phyloP scores from a whole-genome alignment of 2,113 vertebrate genomes.

The Polypterus senegalus region DNA sequence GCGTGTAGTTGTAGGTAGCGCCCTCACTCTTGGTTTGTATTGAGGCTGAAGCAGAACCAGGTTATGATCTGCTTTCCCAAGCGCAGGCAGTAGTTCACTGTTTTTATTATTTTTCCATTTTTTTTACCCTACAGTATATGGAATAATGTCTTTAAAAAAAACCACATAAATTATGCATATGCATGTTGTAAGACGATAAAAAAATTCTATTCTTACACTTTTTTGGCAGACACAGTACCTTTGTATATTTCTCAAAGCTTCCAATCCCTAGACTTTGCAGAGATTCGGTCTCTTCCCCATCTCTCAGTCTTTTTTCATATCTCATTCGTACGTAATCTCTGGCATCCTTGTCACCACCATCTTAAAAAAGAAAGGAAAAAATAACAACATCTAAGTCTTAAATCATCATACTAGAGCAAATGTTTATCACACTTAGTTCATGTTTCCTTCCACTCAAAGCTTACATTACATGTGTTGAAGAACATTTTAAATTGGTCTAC shows the following conservation, averaged over 20 bases:
- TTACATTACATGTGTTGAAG: too few relatives aligned
- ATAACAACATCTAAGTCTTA: too few relatives aligned
- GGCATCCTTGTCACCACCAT: constrained; percentile 84
- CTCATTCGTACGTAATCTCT: constrained; percentile 75
- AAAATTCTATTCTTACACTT: too few relatives aligned
- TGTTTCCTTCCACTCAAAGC: too few relatives aligned
- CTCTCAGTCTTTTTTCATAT: constrained; percentile 66
- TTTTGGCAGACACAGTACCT: constrained; percentile 41
- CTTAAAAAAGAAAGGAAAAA: constrained; percentile 32
- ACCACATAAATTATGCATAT: neutral
- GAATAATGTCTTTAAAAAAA: neutral
- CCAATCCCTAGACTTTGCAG: constrained; percentile 53
- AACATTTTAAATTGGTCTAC: too few relatives aligned
- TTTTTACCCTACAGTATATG: too few relatives aligned
- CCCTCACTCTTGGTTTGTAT: too few relatives aligned
- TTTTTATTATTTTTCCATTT: neutral
- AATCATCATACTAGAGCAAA: too few relatives aligned
- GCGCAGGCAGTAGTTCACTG: neutral
- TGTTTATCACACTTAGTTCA: too few relatives aligned
- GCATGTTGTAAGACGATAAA: neutral
- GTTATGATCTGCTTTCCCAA: too few relatives aligned
- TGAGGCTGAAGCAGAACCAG: too few relatives aligned
- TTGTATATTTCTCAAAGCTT: constrained; percentile 78
- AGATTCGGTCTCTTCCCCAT: constrained; percentile 53
- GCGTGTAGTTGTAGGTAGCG: too few relatives aligned